Conservation (phyloP, 2,113 vertebrate genomes). For the Toxostoma redivivum region DNA sequence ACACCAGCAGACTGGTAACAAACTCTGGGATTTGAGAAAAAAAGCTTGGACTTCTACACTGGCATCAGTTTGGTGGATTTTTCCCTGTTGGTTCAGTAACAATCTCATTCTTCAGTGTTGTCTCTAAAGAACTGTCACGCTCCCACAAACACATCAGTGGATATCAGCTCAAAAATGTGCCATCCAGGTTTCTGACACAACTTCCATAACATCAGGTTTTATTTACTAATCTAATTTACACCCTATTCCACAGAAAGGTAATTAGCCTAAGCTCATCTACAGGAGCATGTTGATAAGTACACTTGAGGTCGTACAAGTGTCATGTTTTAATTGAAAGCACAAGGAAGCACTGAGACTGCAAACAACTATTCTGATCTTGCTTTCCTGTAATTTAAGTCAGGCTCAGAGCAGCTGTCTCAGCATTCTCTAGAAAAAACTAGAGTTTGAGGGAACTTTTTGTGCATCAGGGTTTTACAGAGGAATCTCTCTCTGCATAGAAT, state of each 20-base stretch:
- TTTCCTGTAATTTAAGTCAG: not conserved
- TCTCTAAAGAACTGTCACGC: no score
- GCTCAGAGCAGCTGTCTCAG: not conserved
- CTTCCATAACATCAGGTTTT: no score
- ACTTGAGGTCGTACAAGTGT: no score
- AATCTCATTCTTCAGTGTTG: not conserved
- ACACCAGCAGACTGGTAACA: not conserved
- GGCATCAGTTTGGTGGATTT: not conserved
- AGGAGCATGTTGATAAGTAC: no score
- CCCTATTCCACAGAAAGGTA: no score
- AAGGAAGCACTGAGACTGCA: not conserved
- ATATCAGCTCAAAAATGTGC: no score
- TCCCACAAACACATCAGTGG: no score
- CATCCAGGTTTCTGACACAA: no score
- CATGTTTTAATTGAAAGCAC: not conserved
- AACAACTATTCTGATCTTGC: not conserved
- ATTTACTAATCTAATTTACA: no score
- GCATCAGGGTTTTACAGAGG: not conserved
- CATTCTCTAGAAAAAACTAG: not conserved
- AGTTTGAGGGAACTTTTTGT: not conserved
- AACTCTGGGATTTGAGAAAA: not conserved
- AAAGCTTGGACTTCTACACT: not conserved
- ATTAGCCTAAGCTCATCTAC: no score
- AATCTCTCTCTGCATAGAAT: not conserved
- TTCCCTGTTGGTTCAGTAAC: not conserved